These are phyloP conservation scores for Phrixothrix hirtus DNA, from an alignment of 2,888 invertebrate genomes.

Conservation along the genomic window DNA sequence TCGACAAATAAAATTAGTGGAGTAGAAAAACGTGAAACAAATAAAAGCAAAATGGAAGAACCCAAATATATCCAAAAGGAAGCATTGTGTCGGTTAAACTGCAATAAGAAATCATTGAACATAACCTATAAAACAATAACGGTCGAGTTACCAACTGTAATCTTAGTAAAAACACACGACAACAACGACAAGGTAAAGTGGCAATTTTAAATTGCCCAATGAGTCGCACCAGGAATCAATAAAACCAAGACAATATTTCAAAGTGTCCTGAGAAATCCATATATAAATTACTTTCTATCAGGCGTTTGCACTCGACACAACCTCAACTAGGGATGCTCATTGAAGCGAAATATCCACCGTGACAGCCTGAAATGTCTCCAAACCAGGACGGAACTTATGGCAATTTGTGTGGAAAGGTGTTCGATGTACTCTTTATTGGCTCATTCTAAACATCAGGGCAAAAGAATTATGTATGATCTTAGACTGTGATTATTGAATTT, in stretches of 20 bases:
- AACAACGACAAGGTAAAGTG: conserved; percentile 12
- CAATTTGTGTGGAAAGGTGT: conserved; percentile 31
- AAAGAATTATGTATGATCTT: conserved; percentile 35
- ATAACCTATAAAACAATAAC: conserved; percentile 13
- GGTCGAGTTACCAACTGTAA: conserved; percentile 10
- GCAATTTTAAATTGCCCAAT: conserved; percentile 29
- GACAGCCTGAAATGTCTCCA: conserved; percentile 33
- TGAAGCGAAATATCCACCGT: conserved; percentile 32
- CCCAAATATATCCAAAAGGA: no score
- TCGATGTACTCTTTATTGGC: conserved; percentile 19
- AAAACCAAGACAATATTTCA: conserved; percentile 29
- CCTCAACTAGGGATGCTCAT: conserved; percentile 27
- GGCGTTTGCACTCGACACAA: conserved; percentile 28
- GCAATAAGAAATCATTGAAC: no score
- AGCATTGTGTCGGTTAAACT: no score
- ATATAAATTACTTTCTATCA: conserved; percentile 34
- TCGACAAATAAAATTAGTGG: no score
- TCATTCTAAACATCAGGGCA: conserved; percentile 32
- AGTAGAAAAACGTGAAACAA: no score
- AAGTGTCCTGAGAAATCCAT: conserved; percentile 26
- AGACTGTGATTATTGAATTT: conserved; percentile 21
- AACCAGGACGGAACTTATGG: conserved; percentile 30
- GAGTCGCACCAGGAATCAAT: conserved; percentile 25
- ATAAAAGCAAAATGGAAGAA: no score
- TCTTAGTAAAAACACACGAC: conserved; percentile 14